Base-by-base conservation (phyloP, 37 sponge, comb jelly and placozoan species). In the Haliclona indistincta region DNA sequence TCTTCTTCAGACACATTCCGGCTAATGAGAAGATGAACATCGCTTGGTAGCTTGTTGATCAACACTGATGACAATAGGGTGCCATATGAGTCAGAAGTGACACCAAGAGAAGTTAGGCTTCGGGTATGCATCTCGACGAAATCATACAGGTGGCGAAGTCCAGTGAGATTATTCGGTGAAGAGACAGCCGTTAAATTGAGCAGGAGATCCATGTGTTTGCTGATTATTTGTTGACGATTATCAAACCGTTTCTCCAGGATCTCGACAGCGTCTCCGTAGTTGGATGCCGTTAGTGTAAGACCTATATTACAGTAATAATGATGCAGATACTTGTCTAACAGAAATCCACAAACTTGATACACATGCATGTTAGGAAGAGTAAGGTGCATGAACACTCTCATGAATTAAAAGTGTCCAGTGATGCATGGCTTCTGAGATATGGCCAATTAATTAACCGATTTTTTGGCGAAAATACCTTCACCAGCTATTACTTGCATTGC, bases 61-160 rank as follows among this genome's bases (percentile, higher is more conserved):
- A 70, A 22, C n/a, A 40, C 71, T n/a, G 71, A 70, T 32, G 71
- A 70, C 71, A 70, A 41, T 40, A 70, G 44, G 30, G 47, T 70
- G 45, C 71, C 71, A 41, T 70, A 70, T 19, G 71, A 70, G 45
- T 41, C 45, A 32, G 71, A 23, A 5, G 71, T n/a, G 45, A 70
- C 45, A 32, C 71, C 71, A 23, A 70, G 51, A 23, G 44, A 23
- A 23, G 28, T 5, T 49, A 70, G 51, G 51, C 71, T 70, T 19
- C 71, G 22, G 3, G 33, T 44, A 3, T 70, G 71, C 19, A 28
- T 28, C 30, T 70, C 71, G 25, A 70, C 71, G 45, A 28, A 32
- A 49, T 70, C 71, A 8, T 70, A 70, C 51, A 70, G 30, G 45
- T 32, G 44, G 32, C 71, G 51, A 19, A 70, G 71, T 23, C 71